phyloP scores from a whole-genome alignment of 2,797 vertebrate genomes.

The Tenualosa thibaudeaui region DNA sequence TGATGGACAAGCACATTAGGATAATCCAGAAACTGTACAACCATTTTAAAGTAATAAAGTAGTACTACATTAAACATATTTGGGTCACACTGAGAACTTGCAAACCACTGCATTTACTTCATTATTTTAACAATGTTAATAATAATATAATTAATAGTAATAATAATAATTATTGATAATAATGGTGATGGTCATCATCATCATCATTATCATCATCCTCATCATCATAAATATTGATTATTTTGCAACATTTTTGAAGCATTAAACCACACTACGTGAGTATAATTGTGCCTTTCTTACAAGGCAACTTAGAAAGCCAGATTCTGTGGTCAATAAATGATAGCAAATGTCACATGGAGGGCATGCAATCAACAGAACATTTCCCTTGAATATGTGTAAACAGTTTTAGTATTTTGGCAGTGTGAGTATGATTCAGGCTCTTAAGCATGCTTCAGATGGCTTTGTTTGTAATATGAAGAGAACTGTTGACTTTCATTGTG shows the following conservation, averaged over 20 bases:
- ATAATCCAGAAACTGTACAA: not conserved
- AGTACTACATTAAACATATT: not conserved
- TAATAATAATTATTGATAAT: not conserved
- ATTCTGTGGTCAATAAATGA: not conserved
- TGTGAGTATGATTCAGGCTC: not conserved
- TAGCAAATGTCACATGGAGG: not conserved
- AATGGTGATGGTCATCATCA: too few relatives aligned
- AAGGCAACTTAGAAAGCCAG: not conserved
- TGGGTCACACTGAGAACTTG: not conserved
- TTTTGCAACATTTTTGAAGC: not conserved
- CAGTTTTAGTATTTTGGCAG: not conserved
- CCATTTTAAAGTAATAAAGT: not conserved
- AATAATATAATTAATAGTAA: not conserved
- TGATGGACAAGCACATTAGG: not conserved
- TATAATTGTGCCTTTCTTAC: not conserved
- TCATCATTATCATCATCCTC: too few relatives aligned
- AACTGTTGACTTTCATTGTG: constrained; percentile 70
- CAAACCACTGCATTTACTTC: not conserved
- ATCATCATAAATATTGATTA: not conserved
- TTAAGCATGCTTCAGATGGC: not conserved
- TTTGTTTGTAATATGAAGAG: not conserved
- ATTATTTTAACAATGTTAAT: not conserved
- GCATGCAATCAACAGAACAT: not conserved
- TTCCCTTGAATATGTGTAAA: not conserved
- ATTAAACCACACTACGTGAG: not conserved